phyloP scores from a whole-genome alignment of 2,888 invertebrate genomes.

The Xanthorhoe spadicearia region DNA sequence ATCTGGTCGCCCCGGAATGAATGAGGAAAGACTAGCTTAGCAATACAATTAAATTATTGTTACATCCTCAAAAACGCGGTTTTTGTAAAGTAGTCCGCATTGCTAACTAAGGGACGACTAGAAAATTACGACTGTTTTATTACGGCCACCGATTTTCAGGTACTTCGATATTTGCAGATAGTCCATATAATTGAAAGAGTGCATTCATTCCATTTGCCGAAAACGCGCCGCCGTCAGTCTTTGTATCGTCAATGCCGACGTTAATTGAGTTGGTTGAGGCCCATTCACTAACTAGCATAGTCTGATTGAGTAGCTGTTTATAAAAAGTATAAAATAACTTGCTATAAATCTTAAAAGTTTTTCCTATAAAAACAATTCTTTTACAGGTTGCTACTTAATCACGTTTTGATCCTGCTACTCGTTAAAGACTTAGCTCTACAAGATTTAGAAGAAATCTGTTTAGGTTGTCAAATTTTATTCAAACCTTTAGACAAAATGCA shows the following conservation, averaged over 20 bases:
- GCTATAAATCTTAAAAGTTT: too few relatives aligned
- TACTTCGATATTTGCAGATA: conserved; percentile 10
- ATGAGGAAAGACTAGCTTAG: too few relatives aligned
- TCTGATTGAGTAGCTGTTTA: not conserved
- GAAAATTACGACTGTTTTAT: not conserved
- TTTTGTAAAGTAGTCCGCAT: not conserved
- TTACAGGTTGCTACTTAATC: too few relatives aligned
- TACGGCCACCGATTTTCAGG: not conserved
- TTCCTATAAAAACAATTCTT: too few relatives aligned
- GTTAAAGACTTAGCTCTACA: too few relatives aligned
- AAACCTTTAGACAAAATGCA: too few relatives aligned
- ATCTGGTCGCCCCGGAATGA: too few relatives aligned
- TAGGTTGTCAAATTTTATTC: too few relatives aligned
- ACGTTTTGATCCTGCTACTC: too few relatives aligned
- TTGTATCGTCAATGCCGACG: conserved; percentile 4
- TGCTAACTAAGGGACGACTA: not conserved
- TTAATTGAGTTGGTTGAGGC: conserved; percentile 20
- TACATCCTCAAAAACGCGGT: not conserved
- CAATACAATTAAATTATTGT: too few relatives aligned
- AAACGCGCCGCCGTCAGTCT: conserved; percentile 20
- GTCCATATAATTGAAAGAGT: conserved; percentile 26
- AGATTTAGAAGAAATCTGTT: too few relatives aligned
- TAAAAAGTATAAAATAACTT: not conserved
- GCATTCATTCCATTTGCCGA: conserved; percentile 25
- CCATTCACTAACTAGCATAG: not conserved